Evolutionary conservation across 2,888 invertebrate genomes (phyloP).

Genomic region (Drosophila monieri): DNA sequence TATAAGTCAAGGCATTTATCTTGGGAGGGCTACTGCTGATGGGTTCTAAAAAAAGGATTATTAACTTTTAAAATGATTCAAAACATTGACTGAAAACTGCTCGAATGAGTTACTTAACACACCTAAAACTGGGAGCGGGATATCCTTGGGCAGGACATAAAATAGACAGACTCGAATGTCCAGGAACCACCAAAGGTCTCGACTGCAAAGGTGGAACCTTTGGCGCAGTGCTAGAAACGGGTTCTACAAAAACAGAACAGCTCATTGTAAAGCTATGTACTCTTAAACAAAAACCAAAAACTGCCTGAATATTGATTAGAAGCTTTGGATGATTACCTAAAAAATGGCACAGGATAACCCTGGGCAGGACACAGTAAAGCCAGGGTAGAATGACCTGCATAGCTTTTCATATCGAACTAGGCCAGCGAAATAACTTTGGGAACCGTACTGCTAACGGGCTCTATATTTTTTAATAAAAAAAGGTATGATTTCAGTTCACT

Average conservation of each 20-base stretch:
- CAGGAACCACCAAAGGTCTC: conserved; percentile 80
- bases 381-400: conserved; percentile 63
- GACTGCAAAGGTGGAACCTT: conserved; percentile 85
- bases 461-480: conserved; percentile 79
- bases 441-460: conserved; percentile 89
- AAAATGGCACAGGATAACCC: conserved; percentile 85
- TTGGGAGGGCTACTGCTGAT: conserved; percentile 85
- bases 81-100: not conserved
- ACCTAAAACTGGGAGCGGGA: conserved; percentile 91
- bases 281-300: not conserved
- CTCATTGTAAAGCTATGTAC: not conserved
- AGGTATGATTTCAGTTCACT: not conserved
- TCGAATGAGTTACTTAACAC: conserved; percentile 33
- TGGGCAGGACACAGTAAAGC: conserved; percentile 85
- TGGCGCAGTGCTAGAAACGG: conserved; percentile 86
- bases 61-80: not conserved
- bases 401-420: conserved; percentile 82
- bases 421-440: conserved; percentile 87
- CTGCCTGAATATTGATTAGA: conserved; percentile 44
- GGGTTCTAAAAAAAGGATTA: conserved; percentile 84
- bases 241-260: conserved; percentile 83
- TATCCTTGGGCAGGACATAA: conserved; percentile 91
- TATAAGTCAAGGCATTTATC: conserved; percentile 84
- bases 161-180: conserved; percentile 86
- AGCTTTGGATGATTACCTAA: conserved; percentile 83